Conservation (phyloP, 2,113 vertebrate species). For the Diglossa brunneiventris region DNA sequence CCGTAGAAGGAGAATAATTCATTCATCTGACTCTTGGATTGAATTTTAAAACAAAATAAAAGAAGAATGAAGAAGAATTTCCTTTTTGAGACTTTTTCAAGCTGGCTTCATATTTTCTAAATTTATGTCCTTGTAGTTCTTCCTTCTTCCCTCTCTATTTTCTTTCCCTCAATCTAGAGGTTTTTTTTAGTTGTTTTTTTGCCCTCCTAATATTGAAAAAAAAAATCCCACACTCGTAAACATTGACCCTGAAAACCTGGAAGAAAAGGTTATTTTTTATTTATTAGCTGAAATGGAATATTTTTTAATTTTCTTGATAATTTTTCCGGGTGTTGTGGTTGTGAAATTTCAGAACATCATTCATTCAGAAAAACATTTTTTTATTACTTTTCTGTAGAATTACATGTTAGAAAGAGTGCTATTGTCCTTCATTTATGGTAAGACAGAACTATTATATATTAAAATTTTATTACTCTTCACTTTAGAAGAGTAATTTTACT, state of each 20-base stretch:
- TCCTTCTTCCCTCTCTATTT: neutral
- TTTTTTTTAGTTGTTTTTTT: neutral
- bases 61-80: neutral
- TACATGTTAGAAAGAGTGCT: neutral
- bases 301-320: neutral
- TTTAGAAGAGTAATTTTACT: neutral
- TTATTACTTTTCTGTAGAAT: neutral
- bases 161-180: neutral
- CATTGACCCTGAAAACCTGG: neutral
- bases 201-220: neutral
- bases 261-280: neutral
- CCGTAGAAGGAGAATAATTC: neutral
- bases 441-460: neutral
- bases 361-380: neutral
- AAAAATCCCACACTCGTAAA: neutral
- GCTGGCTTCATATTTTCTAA: neutral
- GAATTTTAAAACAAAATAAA: neutral
- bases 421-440: neutral
- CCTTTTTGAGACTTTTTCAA: neutral
- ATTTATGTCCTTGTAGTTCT: neutral
- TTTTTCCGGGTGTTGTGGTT: neutral
- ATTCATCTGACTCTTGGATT: neutral
- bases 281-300: neutral
- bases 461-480: neutral
- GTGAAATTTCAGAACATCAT: neutral